These are phyloP conservation scores for Cinclus mexicanus DNA, from an alignment of 2,113 vertebrate genomes.

Conservation along the genomic window DNA sequence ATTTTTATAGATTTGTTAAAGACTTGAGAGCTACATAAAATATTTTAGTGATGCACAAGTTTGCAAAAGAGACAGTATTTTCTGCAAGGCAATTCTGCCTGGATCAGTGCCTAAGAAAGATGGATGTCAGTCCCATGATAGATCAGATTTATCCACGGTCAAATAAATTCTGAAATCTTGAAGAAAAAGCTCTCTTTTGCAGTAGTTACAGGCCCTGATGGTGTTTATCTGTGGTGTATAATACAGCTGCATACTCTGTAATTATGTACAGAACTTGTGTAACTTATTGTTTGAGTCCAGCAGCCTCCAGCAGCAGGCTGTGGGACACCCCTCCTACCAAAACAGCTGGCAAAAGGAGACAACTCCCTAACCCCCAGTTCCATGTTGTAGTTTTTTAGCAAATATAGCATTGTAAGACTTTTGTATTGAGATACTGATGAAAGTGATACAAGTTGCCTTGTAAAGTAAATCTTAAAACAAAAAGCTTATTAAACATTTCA, in stretches of 20 bases:
- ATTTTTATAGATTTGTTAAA: constrained; percentile 72
- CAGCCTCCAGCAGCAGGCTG: constrained; percentile 1
- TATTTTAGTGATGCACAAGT: not conserved
- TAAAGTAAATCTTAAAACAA: constrained; percentile 65
- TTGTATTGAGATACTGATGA: constrained; percentile 69
- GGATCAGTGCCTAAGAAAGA: constrained; percentile 61
- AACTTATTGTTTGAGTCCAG: constrained; percentile 77
- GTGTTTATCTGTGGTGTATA: constrained; percentile 3
- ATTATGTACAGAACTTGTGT: constrained; percentile 86
- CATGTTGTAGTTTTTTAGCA: constrained; percentile 71
- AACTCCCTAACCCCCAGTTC: constrained; percentile 59
- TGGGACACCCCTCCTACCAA: not conserved
- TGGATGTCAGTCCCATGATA: not conserved
- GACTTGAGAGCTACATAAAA: not conserved
- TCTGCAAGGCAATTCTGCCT: constrained; percentile 14
- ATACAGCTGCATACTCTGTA: constrained; percentile 62
- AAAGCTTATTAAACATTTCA: constrained; percentile 75
- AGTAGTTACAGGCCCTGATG: not conserved
- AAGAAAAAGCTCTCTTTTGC: not conserved
- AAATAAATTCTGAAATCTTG: not conserved
- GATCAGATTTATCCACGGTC: not conserved
- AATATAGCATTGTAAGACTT: constrained; percentile 70
- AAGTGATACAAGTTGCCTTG: constrained; percentile 65
- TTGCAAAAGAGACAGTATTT: constrained; percentile 37
- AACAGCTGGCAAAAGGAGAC: constrained; percentile 59